Base-by-base conservation (phyloP, 64 coral and sea anemone species). In the Porites australiensis region DNA sequence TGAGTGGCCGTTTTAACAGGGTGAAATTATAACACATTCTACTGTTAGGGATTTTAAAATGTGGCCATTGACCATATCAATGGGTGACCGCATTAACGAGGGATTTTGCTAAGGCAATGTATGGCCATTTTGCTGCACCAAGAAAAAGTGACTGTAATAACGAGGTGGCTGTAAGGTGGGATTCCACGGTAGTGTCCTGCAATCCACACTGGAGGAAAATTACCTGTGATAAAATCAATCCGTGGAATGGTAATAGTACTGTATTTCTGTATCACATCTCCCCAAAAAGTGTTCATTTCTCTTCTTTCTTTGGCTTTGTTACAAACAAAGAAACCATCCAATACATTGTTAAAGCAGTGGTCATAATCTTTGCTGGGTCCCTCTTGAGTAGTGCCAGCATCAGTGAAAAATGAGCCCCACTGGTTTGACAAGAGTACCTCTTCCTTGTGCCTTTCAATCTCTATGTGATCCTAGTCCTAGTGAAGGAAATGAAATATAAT, bases 211-310 rank as follows among this genome's bases (percentile, higher is more conserved):
- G 27, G 27, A 37, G 27, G 27, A 37, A 37, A 70, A n/a, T 44
- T 20, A 97, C 95, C 92, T 80, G 95, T 94, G 23, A 97, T 90
- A 47, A 97, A 97, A 91, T 97, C 95, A 57, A 94, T 78, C 43
- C 85, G 93, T 15, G 95, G 95, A 82, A 97, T 94, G n/a, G 88
- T 92, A 54, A 97, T 91, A 2, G 95, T 90, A 47, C 91, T 93
- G 82, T 84, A 97, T 46, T 94, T 65, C 15, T 92, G 70, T 81
- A 94, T 85, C 53, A 97, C 15, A 47, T 91, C 66, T 47, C 95
- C 91, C 91, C 92, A 96, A 64, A 87, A 96, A 46, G 92, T 96
- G 75, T 88, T 89, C 15, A 96, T 65, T 76, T 90, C 79, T 77
- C 72, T 90, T 10, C 88, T 83, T 59, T 52, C 75, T 44, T 64